These are phyloP conservation scores for Cardiocondyla obscurior DNA, from an alignment of 1,140 invertebrate genomes.

Conservation along the genomic window DNA sequence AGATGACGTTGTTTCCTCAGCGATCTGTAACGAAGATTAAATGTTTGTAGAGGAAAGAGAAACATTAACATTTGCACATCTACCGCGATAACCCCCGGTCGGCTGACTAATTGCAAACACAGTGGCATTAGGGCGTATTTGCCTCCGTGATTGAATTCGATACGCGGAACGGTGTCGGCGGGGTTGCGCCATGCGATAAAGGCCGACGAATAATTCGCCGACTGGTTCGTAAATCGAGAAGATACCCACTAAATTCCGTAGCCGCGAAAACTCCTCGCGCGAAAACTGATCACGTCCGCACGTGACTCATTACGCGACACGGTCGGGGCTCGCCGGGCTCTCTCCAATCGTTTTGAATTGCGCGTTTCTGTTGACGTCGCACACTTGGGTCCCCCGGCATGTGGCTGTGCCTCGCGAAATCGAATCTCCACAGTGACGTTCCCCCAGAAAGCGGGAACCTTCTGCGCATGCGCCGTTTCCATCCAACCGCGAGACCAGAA, in stretches of 20 bases:
- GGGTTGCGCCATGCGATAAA: not conserved
- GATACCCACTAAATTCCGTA: slow-evolving; percentile 4
- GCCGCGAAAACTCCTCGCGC: not conserved
- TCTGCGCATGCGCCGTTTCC: not conserved
- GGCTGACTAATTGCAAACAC: not conserved
- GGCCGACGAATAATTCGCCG: not conserved
- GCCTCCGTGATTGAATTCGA: not conserved
- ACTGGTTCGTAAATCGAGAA: not conserved
- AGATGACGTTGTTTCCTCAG: not conserved
- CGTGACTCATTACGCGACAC: not conserved
- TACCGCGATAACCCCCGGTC: not conserved
- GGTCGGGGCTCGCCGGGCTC: not conserved
- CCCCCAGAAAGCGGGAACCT: not conserved
- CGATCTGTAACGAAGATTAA: not conserved
- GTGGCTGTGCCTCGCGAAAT: not conserved
- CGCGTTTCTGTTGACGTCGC: not conserved
- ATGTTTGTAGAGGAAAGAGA: not conserved
- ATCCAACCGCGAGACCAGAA: not conserved
- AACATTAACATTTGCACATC: not conserved
- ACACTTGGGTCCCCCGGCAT: not conserved
- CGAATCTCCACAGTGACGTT: not conserved
- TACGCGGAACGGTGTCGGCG: not conserved
- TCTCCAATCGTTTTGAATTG: not conserved
- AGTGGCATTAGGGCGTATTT: not conserved
- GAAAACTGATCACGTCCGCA: not conserved